Evolutionary conservation across 2,113 vertebrate genomes (phyloP).

Genomic region (Clarias batrachus): DNA sequence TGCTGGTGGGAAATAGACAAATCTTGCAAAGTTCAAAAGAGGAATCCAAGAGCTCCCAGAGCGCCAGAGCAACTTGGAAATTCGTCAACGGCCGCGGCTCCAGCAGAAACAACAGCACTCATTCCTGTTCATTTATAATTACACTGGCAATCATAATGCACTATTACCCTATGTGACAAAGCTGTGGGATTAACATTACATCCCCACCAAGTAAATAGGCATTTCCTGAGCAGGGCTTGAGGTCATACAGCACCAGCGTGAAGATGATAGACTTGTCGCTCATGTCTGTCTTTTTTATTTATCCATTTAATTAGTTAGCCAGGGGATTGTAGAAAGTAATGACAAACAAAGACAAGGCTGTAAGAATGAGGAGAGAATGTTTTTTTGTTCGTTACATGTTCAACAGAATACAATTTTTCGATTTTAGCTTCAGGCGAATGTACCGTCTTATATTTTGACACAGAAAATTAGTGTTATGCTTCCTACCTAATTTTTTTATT

Average conservation of each 20-base stretch:
- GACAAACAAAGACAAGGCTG: constrained; percentile 44
- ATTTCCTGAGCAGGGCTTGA: constrained; percentile 3
- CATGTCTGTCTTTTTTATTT: neutral
- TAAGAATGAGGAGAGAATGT: constrained; percentile 39
- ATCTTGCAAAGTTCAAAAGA: constrained; percentile 33
- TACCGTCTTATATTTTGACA: constrained; percentile 1
- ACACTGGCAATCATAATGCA: neutral
- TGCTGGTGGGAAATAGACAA: constrained; percentile 22
- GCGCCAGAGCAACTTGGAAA: constrained; percentile 29
- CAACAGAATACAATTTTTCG: constrained; percentile 29
- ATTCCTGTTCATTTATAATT: constrained; percentile 26
- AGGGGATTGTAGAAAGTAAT: constrained; percentile 32
- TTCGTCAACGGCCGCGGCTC: constrained; percentile 3
- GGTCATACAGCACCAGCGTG: neutral
- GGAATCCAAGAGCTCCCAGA: constrained; percentile 10
- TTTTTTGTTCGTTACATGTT: constrained; percentile 16
- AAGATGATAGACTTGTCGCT: neutral
- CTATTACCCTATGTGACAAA: neutral
- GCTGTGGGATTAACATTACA: neutral
- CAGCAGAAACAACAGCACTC: constrained; percentile 13
- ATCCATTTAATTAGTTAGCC: constrained; percentile 46
- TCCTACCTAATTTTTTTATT: neutral
- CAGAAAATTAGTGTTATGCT: neutral
- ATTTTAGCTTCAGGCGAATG: constrained; percentile 33
- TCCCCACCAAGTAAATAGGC: neutral